Base-by-base conservation (phyloP, 1,140 invertebrate species). In the Oncopodura yosiiana region DNA sequence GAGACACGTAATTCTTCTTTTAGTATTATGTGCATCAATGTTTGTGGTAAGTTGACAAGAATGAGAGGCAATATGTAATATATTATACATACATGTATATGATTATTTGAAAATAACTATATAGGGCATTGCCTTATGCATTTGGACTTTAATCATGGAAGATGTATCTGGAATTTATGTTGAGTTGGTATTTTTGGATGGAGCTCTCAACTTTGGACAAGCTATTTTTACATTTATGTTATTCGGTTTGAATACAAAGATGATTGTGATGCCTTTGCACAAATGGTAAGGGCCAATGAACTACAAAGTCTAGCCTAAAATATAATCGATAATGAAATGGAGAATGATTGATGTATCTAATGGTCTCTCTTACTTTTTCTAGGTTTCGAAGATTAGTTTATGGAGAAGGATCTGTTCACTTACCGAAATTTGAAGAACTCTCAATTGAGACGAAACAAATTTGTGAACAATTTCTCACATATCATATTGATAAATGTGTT, bases 181-280 rank as follows among this genome's bases (percentile, higher is more conserved):
- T 0, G 90, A 94, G 72, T 71, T 96, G 19, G 81, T 87, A 61
- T 95, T 94, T 70, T 71, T 97, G 24, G 89, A 95, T 70, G 81
- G 85, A 16, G 83, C 86, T 30, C 74, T 93, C 0, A 88, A 86
- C 66, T 89, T 87, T 70, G 90, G 91, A 1, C 90, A 94, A 72
- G 86, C 84, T 32, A 71, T 90, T 34, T 79, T 92, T 55, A 79
- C 86, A 21, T 83, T 93, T 64, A 79, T 83, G 8, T 79, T 94
- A 9, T 95, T 95, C 72, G 77, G 77, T 16, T 69, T 91, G 81
- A 66, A 79, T 83, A 80, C 81, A 5, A 80, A 80, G 57, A 77
- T 84, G 52, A 74, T 90, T 4, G 66, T 86, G 6, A 69, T 80
- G 44, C 83, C 85, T 0, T 59, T 82, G 1, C 64, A 81, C 6